A percentile compares a stretch with the other conserved stretches of the same genome.
phyloP scores from a whole-genome alignment of 2,113 vertebrate genomes.

The Anoura caudifer region DNA sequence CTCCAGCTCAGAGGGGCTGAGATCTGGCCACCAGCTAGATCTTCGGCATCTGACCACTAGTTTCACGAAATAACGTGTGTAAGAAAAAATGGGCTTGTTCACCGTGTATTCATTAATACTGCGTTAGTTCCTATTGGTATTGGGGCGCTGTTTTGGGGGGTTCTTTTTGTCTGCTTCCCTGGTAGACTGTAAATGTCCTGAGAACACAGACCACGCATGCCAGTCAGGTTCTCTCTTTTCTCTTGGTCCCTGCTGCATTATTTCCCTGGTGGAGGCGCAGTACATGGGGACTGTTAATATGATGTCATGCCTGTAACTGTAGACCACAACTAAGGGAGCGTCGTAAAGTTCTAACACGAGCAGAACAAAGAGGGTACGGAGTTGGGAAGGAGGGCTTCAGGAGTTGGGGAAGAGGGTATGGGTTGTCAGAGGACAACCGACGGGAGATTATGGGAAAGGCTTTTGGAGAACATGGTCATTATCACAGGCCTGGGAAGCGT shows the following conservation, averaged over 20 bases:
- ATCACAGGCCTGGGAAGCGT: background rate
- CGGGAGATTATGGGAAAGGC: no score
- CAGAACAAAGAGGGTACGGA: no score
- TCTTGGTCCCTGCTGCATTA: background rate
- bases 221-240: background rate
- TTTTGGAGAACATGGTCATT: background rate
- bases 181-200: rapidly evolving
- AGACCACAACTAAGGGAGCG: rapidly evolving
- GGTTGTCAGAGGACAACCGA: no score
- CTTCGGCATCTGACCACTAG: background rate
- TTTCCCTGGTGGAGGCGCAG: no score
- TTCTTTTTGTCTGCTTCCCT: background rate
- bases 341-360: background rate
- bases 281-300: no score
- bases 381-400: no score
- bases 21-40: background rate
- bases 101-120: background rate
- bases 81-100: background rate
- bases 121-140: background rate
- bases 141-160: background rate
- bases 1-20: background rate
- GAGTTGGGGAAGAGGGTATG: no score
- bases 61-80: background rate
- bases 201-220: background rate
- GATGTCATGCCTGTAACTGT: background rate